Conservation (phyloP, 2,797 vertebrate genomes). For the Liparis tanakae region DNA sequence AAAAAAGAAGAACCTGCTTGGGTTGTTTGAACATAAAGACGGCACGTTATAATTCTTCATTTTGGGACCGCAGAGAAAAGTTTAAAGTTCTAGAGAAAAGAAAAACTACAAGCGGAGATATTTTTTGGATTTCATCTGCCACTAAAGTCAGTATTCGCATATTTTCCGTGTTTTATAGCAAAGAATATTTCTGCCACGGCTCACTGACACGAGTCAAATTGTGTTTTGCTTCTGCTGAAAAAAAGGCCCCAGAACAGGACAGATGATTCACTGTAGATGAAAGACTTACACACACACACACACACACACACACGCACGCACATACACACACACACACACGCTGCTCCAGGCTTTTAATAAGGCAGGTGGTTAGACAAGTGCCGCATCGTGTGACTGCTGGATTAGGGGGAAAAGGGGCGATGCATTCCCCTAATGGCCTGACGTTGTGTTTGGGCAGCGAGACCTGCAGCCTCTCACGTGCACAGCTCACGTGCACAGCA, state of each 20-base stretch:
- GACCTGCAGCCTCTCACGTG: constrained; percentile 44
- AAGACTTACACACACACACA: constrained; percentile 6
- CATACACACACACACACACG: constrained; percentile 12
- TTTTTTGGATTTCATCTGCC: no score
- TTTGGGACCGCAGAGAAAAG: no score
- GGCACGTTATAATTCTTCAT: background rate
- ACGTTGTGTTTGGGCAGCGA: constrained; percentile 53
- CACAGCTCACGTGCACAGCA: background rate
- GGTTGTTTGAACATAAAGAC: background rate
- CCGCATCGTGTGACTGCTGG: constrained; percentile 59
- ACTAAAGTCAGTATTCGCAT: no score
- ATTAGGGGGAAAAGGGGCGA: constrained; percentile 61
- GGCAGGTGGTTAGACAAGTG: constrained; percentile 44
- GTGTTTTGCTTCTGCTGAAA: constrained; percentile 16
- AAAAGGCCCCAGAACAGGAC: background rate
- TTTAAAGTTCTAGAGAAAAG: no score
- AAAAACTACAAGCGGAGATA: no score
- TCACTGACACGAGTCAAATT: background rate
- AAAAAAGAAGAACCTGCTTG: no score
- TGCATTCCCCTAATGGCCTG: constrained; percentile 65
- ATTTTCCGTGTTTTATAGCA: no score
- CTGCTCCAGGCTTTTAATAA: constrained; percentile 28
- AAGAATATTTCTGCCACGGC: no score
- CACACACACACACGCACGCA: constrained; percentile 4
- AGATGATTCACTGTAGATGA: constrained; percentile 28